Evolutionary conservation across 30 jellyfish, hydroid and myxozoan genomes (phyloP), one percentile per base, ranked within the genome.

Genomic region (Aurelia sp.): DNA sequence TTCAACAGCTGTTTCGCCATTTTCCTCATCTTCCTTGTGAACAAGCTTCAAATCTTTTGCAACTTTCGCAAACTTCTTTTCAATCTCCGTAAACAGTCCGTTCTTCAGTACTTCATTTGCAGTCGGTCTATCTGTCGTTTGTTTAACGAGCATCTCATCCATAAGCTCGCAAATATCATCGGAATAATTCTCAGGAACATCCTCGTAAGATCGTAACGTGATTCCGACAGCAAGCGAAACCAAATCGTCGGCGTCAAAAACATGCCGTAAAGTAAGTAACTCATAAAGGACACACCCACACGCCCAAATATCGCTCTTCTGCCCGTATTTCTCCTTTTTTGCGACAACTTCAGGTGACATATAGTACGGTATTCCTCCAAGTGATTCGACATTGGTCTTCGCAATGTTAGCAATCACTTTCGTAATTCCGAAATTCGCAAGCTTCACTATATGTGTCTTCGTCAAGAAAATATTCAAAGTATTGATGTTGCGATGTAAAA

Each of bases 261-360:
- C 99, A 52, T 84, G 91, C 61, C 84, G 58, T 78, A 94, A 71
- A 4, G 97, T 94, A 64, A 94, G 89, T 68, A 94, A 15, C 76
- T 94, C 99, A 62, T 83, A 94, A 74, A 89, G 21, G 60, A 94
- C 99, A 79, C 99, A 94, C 13, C 99, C 99, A 64, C 97, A 89
- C 5, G 97, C 99, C 99, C 99, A 94, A 17, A 94, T 69, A 50
- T 94, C 99, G 72, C 97, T 88, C 90, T 94, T 94, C 77, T 81
- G 89, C 37, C 87, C 73, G 59, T 94, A 89, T 15, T 76, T 40
- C 48, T 83, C 92, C n/a, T 33, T 83, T 48, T 83, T 83, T 20
- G 64, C 85, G 19, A 86, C 86, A 19, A 83, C 92, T 40, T 93
- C 98, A 3, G 98, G 98, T 8, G 97, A 87, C 88, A 93, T 77